phyloP scores from a whole-genome alignment of 2,113 vertebrate species.

The Grallaria varia region DNA sequence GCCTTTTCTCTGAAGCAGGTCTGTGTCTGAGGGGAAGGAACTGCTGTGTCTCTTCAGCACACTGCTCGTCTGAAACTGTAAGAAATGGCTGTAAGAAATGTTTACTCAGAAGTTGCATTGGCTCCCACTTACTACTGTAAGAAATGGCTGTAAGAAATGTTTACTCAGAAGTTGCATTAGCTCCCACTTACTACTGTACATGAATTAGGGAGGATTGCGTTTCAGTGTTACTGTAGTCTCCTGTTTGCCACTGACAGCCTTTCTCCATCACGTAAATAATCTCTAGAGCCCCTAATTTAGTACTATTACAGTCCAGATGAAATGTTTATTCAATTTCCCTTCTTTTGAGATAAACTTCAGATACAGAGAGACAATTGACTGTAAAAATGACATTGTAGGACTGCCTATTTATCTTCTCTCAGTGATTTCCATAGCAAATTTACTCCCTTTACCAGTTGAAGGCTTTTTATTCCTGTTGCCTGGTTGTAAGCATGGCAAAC shows the following conservation, averaged over 20 bases:
- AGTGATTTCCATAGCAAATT: constrained; percentile 66
- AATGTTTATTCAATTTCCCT: constrained; percentile 65
- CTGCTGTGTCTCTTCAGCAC: not conserved
- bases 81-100: not conserved
- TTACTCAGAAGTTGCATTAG: constrained; percentile 26
- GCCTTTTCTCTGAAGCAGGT: not conserved
- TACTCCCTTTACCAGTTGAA: constrained; percentile 53
- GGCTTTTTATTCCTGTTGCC: constrained; percentile 7
- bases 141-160: not conserved
- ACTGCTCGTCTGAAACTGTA: not conserved
- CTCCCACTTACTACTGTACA: constrained; percentile 1
- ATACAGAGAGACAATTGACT: constrained; percentile 59
- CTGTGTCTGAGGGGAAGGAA: not conserved
- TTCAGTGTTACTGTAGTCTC: constrained; percentile 23
- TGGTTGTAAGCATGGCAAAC: constrained; percentile 58
- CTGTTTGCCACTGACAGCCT: constrained; percentile 13
- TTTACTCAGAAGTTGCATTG: constrained; percentile 31
- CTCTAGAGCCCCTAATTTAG: constrained; percentile 55
- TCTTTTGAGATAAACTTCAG: constrained; percentile 64
- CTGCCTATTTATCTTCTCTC: constrained; percentile 55
- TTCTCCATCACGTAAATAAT: constrained; percentile 49
- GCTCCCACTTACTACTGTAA: constrained; percentile 2
- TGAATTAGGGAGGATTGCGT: constrained; percentile 9
- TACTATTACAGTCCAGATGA: constrained; percentile 59
- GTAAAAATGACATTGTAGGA: constrained; percentile 50